Evolutionary conservation across 1,140 invertebrate genomes (phyloP).

Genomic region (Heliconius hermathena): DNA sequence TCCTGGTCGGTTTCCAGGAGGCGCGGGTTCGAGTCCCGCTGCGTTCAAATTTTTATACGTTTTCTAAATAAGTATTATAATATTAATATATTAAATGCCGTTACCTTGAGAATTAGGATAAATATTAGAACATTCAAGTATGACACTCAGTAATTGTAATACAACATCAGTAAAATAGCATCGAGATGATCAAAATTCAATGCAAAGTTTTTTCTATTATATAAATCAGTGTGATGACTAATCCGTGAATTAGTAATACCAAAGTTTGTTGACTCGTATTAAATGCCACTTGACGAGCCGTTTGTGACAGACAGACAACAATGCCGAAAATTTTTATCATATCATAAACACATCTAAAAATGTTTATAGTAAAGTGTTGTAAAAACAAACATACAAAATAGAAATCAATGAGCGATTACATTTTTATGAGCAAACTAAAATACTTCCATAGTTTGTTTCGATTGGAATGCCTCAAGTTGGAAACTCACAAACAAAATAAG

Average conservation of each 20-base stretch:
- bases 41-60: no score
- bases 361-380: conserved; percentile 32
- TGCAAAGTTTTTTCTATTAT: conserved; percentile 34
- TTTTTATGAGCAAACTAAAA: conserved; percentile 6
- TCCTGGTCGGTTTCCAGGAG: no score
- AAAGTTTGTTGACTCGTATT: conserved; percentile 40
- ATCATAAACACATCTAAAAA: conserved; percentile 42
- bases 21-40: no score
- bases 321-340: conserved; percentile 35
- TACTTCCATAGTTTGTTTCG: neutral
- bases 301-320: conserved; percentile 39
- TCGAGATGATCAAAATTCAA: conserved; percentile 31
- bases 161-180: neutral
- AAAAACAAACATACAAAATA: neutral
- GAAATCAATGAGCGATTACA: conserved; percentile 2
- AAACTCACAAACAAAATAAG: neutral
- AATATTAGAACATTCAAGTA: neutral
- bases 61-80: no score
- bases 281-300: conserved; percentile 36
- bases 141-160: neutral
- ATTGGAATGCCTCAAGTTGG: neutral
- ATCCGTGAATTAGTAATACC: conserved; percentile 36
- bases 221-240: conserved; percentile 37
- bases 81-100: neutral
- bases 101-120: conserved; percentile 1